A percentile compares a stretch with the other conserved stretches of the same genome.
Evolutionary conservation across 1,140 invertebrate species (phyloP).

Genomic region (Drosophila auraria): DNA sequence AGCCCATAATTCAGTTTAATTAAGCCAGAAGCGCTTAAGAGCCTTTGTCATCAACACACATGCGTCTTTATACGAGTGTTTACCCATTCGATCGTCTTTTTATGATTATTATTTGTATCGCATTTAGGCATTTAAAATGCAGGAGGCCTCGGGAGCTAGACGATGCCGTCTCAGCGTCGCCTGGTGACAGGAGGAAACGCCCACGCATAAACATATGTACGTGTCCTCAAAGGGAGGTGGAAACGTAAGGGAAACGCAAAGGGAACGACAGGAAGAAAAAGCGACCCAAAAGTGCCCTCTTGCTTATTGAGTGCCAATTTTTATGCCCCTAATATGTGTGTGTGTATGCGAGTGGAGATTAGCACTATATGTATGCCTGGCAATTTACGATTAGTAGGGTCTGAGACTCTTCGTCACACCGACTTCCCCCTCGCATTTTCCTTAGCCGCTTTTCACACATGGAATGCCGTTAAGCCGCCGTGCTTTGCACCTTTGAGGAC

Average conservation of each 20-base stretch:
- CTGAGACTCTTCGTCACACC: constrained; percentile 35
- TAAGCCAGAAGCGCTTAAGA: not conserved
- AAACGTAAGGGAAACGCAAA: not conserved
- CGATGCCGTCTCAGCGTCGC: constrained; percentile 46
- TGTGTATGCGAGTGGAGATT: constrained; percentile 50
- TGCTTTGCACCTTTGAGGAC: constrained; percentile 65
- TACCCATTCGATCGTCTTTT: constrained; percentile 16
- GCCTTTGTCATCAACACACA: constrained; percentile 7
- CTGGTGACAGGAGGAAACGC: constrained; percentile 23
- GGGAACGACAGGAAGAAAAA: not conserved
- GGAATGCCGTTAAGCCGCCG: constrained; percentile 29
- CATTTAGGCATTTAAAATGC: constrained; percentile 75
- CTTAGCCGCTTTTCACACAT: constrained; percentile 10
- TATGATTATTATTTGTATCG: constrained; percentile 47
- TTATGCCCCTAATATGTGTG: constrained; percentile 71
- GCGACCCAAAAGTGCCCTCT: constrained; percentile 71
- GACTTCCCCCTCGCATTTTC: constrained; percentile 7
- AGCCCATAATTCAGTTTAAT: constrained; percentile 10
- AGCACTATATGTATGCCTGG: constrained; percentile 41
- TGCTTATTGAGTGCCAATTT: constrained; percentile 82
- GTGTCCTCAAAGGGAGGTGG: constrained; percentile 22
- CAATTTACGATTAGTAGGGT: constrained; percentile 60
- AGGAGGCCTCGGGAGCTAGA: constrained; percentile 31
- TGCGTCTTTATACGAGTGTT: not conserved
- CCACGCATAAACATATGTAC: constrained; percentile 37